Conservation (phyloP, 2,113 vertebrate species). For the Solea solea region DNA sequence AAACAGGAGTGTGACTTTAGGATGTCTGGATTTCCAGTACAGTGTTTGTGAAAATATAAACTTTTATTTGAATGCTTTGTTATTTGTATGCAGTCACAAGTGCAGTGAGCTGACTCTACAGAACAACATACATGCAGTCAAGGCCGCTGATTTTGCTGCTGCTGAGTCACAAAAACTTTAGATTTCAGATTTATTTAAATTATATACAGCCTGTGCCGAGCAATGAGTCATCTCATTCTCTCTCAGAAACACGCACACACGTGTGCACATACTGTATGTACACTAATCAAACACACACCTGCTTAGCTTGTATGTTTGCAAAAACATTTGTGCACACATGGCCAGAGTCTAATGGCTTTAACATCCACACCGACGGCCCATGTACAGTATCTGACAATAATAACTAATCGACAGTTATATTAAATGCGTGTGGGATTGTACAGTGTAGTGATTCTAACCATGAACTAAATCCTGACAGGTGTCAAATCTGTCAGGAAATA, state of each 20-base stretch:
- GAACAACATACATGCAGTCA: slow-evolving; percentile 11
- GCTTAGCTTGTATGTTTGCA: slow-evolving; percentile 10
- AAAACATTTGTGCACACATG: slow-evolving; percentile 12
- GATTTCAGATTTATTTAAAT: slow-evolving; percentile 49
- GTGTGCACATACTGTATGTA: background rate
- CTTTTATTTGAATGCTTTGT: background rate
- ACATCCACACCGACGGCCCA: slow-evolving; percentile 27
- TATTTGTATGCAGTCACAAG: slow-evolving; percentile 3
- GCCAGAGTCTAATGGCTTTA: slow-evolving; percentile 25
- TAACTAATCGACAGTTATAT: slow-evolving; percentile 17
- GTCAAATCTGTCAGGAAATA: background rate
- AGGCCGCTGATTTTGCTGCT: slow-evolving; percentile 37
- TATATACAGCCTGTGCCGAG: slow-evolving; percentile 19
- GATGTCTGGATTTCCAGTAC: slow-evolving; percentile 5
- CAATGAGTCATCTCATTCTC: slow-evolving; percentile 21
- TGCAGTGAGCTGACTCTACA: slow-evolving; percentile 11
- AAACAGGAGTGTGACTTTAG: slow-evolving; percentile 19
- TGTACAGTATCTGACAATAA: slow-evolving; percentile 5
- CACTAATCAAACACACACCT: background rate
- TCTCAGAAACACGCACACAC: background rate
- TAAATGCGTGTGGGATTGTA: slow-evolving; percentile 11
- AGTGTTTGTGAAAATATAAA: background rate
- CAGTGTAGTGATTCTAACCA: slow-evolving; percentile 7
- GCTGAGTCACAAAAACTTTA: slow-evolving; percentile 48
- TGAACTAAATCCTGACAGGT: background rate